A percentile compares a stretch with the other conserved stretches of the same genome.
phyloP scores from a whole-genome alignment of 1,140 invertebrate genomes.

The Polyergus mexicanus region DNA sequence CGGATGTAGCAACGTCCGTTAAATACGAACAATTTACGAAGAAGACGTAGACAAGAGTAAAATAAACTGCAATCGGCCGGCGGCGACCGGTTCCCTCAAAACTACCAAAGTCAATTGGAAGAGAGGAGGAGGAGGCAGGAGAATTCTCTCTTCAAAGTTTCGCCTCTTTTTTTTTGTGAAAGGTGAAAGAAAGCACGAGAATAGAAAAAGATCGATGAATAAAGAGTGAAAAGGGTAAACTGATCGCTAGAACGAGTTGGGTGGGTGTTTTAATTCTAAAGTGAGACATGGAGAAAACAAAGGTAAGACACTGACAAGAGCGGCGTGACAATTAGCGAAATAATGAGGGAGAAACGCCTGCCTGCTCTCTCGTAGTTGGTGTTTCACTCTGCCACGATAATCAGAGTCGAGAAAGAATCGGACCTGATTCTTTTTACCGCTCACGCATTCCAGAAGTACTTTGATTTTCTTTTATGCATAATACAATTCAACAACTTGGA shows the following conservation, averaged over 20 bases:
- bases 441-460: conserved; percentile 36
- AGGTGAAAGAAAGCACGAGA: conserved; percentile 30
- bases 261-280: conserved; percentile 66
- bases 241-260: conserved; percentile 28
- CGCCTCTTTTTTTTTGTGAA: background rate
- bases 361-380: background rate
- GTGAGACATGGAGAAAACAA: conserved; percentile 59
- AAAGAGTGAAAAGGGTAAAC: background rate
- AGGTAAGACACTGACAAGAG: background rate
- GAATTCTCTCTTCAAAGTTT: conserved; percentile 42
- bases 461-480: background rate
- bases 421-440: conserved; percentile 24
- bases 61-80: conserved; percentile 45
- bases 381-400: conserved; percentile 17
- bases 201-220: conserved; percentile 45
- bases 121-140: background rate
- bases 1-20: conserved; percentile 52
- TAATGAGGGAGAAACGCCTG: conserved; percentile 55
- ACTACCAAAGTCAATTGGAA: conserved; percentile 17
- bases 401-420: background rate
- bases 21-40: conserved; percentile 50
- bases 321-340: conserved; percentile 70
- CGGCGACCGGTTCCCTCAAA: conserved; percentile 41
- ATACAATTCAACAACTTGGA: background rate
- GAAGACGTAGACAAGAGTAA: conserved; percentile 36